Evolutionary conservation across 2,888 invertebrate species (phyloP), one percentile per base, ranked within the genome.

Genomic region (Rhagonycha lutea): DNA sequence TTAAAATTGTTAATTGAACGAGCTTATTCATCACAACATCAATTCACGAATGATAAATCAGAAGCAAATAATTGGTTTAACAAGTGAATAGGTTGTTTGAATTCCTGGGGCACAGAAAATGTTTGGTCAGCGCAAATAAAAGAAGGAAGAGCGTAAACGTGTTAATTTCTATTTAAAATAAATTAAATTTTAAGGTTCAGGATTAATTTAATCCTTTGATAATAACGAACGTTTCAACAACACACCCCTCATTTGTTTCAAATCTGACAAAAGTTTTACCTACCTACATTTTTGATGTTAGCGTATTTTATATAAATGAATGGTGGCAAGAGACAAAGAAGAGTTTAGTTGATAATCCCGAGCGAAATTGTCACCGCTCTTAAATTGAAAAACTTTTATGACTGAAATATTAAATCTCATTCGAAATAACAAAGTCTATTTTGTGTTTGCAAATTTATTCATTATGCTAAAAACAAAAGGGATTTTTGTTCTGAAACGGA

Each of bases 11-110:
- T 78, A 76, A 78, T 78, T 60, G 72, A 72, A 71, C 69, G 47
- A 73, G 74, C 78, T 74, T 78, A 83, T 83, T 83, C 83, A 83
- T 83, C 81, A 83, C 80, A 77, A 8, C 47, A 79, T 73, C 81
- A 80, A 81, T 83, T 82, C 82, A 82, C 79, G 79, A 81, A 79
- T 80, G 80, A 83, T 83, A 82, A 82, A 83, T 83, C 82, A 83
- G 82, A 81, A 83, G 79, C 63, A 65, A 72, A 80, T 83, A 83
- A 83, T 83, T 83, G 83, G 83, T 80, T 82, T 81, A 81, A 79
- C 80, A 79, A 80, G 78, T 78, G 71, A 70, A 76, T 67, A 76
- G 78, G 76, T 72, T 72, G 61, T 74, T 77, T 77, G 47, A 60
- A 61, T 68, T 60, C 23, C 63, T 24, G 18, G 68, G 47, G 74